A percentile compares a stretch with the other conserved stretches of the same genome.
phyloP scores from a whole-genome alignment of 1,140 invertebrate genomes.

The Nymphalis io region DNA sequence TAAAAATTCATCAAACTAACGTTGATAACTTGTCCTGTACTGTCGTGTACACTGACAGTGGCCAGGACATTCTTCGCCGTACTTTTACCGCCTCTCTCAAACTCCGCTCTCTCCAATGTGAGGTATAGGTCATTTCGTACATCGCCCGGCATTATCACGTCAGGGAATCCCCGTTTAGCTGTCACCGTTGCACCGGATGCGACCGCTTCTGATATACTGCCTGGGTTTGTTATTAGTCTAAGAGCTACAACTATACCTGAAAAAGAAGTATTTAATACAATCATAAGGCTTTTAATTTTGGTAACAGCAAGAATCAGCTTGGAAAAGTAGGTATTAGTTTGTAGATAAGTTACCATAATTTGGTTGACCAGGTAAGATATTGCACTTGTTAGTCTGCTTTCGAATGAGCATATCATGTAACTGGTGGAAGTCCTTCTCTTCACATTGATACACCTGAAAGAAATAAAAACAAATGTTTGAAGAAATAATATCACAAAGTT shows the following conservation, averaged over 20 bases:
- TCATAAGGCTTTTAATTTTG: too few species aligned
- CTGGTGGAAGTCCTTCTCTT: constrained; percentile 95
- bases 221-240: constrained; percentile 62
- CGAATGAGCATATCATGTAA: constrained; percentile 93
- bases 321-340: not conserved
- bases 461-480: not conserved
- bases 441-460: constrained; percentile 89
- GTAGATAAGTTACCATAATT: constrained; percentile 82
- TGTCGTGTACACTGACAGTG: constrained; percentile 89
- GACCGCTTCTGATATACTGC: constrained; percentile 68
- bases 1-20: constrained; percentile 81
- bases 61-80: constrained; percentile 97
- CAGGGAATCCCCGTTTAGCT: constrained; percentile 94
- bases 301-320: not conserved
- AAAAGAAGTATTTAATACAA: constrained; percentile 28
- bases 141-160: constrained; percentile 97
- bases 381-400: constrained; percentile 91
- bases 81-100: constrained; percentile 96
- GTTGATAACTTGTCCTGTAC: constrained; percentile 87
- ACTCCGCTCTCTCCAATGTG: constrained; percentile 92
- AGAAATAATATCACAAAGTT: too few species aligned
- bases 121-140: constrained; percentile 97
- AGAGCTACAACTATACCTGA: constrained; percentile 76
- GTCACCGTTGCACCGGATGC: constrained; percentile 88
- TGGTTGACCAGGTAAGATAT: constrained; percentile 86